Percentiles rank a stretch among this genome's conserved stretches.
Conservation (phyloP, 2,888 invertebrate species). For the Pseudococcus longispinus region DNA sequence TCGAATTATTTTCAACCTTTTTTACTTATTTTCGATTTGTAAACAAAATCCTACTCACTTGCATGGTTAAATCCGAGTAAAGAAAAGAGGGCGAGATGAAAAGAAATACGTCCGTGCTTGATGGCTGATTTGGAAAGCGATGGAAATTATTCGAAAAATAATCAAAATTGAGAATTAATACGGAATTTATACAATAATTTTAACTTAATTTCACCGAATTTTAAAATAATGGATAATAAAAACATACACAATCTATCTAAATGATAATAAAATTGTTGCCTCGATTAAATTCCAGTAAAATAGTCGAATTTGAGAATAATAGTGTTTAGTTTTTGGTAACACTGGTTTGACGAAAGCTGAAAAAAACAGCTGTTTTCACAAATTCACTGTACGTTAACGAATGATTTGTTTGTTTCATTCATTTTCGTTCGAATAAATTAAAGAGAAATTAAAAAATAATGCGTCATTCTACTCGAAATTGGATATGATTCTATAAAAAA, state of each 20-base stretch:
- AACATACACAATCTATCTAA: not conserved
- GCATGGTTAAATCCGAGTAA: not conserved
- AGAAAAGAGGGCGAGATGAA: not conserved
- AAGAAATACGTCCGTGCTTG: not conserved
- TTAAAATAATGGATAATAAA: not conserved
- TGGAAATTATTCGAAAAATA: not conserved
- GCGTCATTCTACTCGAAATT: not conserved
- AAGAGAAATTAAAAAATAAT: not conserved
- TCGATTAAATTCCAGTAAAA: not conserved
- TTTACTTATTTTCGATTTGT: not conserved
- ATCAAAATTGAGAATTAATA: not conserved
- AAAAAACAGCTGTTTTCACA: not conserved
- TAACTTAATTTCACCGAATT: not conserved
- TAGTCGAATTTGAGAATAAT: not conserved
- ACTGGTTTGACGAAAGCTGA: not conserved
- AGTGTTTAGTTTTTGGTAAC: not conserved
- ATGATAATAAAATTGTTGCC: constrained; percentile 26
- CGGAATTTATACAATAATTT: not conserved
- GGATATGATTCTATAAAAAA: no score
- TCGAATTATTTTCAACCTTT: not conserved
- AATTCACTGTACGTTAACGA: not conserved
- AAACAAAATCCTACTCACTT: constrained; percentile 26
- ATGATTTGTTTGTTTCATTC: not conserved
- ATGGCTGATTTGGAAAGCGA: not conserved
- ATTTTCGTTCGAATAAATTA: not conserved